Conservation (phyloP, 2,113 vertebrate species). For the Periophthalmodon schlosseri region DNA sequence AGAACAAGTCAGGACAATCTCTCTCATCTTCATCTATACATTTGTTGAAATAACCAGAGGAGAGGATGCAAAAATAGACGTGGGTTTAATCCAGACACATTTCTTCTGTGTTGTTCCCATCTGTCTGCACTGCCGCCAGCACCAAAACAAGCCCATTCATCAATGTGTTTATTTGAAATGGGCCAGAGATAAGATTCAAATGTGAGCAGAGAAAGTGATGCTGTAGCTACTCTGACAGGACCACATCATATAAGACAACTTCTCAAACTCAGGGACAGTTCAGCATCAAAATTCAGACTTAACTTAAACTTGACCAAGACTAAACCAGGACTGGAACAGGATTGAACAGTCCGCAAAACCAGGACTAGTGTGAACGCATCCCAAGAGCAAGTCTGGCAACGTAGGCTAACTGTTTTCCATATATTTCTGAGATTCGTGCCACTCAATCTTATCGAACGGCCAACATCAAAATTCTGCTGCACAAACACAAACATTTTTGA, state of each 20-base stretch:
- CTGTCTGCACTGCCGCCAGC: slow-evolving; percentile 9
- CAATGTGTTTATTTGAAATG: slow-evolving; percentile 43
- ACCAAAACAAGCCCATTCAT: slow-evolving; percentile 36
- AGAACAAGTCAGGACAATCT: not conserved
- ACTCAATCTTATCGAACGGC: too few relatives aligned
- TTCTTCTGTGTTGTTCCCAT: slow-evolving; percentile 14
- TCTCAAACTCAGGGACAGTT: not conserved
- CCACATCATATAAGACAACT: not conserved
- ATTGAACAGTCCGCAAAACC: too few relatives aligned
- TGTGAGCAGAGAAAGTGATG: slow-evolving; percentile 18
- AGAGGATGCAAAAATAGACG: slow-evolving; percentile 2
- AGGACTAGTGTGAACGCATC: too few relatives aligned
- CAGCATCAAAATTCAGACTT: not conserved
- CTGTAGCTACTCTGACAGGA: not conserved
- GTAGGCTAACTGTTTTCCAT: too few relatives aligned
- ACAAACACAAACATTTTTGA: too few relatives aligned
- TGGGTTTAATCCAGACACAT: slow-evolving; percentile 13
- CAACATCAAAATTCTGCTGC: too few relatives aligned
- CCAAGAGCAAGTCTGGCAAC: too few relatives aligned
- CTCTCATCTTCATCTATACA: not conserved
- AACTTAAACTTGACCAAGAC: not conserved
- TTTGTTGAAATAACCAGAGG: slow-evolving; percentile 5
- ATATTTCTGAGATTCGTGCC: too few relatives aligned
- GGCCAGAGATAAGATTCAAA: slow-evolving; percentile 22
- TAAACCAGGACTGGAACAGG: not conserved